These are phyloP conservation scores for Siniperca obscura DNA, from an alignment of 2,797 vertebrate species.

Conservation along the genomic window DNA sequence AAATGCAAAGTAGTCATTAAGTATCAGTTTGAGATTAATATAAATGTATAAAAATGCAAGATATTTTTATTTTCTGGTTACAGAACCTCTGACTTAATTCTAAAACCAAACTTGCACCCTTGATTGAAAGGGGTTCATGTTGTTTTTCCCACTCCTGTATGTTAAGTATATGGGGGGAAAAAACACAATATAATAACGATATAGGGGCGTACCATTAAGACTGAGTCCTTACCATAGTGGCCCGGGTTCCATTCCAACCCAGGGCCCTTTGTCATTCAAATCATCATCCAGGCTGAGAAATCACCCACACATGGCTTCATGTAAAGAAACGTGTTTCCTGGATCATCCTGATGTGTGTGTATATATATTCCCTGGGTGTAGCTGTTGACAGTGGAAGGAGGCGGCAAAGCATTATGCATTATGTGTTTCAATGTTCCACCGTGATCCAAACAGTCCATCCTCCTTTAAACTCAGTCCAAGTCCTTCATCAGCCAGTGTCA, in stretches of 20 bases:
- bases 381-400: constrained; percentile 33
- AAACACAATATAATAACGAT: not conserved
- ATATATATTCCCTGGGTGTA: constrained; percentile 36
- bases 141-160: no score
- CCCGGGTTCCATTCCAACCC: no score
- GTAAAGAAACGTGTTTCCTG: constrained; percentile 29
- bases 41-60: not conserved
- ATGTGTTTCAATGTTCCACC: constrained; percentile 49
- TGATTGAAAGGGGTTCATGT: not conserved
- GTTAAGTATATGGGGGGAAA: not conserved
- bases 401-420: constrained; percentile 16
- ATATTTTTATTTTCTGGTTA: not conserved
- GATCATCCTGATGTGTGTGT: constrained; percentile 36
- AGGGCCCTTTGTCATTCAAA: no score
- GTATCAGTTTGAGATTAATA: not conserved
- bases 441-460: constrained; percentile 58
- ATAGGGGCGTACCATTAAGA: no score
- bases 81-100: not conserved
- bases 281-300: constrained; percentile 14
- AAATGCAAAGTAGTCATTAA: not conserved
- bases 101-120: not conserved
- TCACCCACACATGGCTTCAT: constrained; percentile 29
- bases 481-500: constrained; percentile 69
- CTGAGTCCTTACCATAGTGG: no score
- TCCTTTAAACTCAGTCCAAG: constrained; percentile 75